Base-by-base conservation (phyloP, 2,888 invertebrate species). In the Gortyna flavago region DNA sequence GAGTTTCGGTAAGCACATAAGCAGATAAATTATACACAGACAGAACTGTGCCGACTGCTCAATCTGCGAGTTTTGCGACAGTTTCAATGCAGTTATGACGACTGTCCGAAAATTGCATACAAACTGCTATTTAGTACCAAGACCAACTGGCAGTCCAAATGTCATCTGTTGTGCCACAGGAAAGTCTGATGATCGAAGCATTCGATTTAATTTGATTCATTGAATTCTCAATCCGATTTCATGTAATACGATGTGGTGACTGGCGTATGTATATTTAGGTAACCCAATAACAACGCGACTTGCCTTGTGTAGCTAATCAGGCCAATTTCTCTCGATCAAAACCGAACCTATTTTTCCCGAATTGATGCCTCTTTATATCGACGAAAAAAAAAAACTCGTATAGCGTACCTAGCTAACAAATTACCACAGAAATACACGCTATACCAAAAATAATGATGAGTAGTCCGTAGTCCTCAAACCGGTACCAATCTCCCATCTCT, bases 381-480 rank as follows among this genome's bases (percentile, higher is more conserved):
- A 71, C 41, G 48, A 35, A 79, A 59, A 81, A 75, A 75, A 61
- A 48, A 64, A 44, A n/a, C 61, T 51, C 41, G 21, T 80, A 32
- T 44, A 72, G 18, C 74, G 51, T 75, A 68, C 75, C 81, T 77
- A 75, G 65, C 54, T 71, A 73, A 83, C 73, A 83, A 83, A 85
- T 89, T 83, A 81, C 78, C 73, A 75, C 78, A 85, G 77, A 85
- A 71, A 70, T 70, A 72, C 64, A 78, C 81, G 77, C 69, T 82
- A 67, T 68, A 80, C 85, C 83, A 79, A 87, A 88, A 89, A 89
- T 89, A 89, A 88, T 84, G 84, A 84, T 89, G 85, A 87, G 83
- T 75, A 74, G 72, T 77, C 64, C 66, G 79, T 75, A 81, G 77
- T 81, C 64, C 73, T 69, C 77, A 85, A 88, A 87, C 89, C 86